Evolutionary conservation across 2,888 invertebrate genomes (phyloP), one percentile per base, ranked within the genome.

Genomic region (Heteromurus nitidus): DNA sequence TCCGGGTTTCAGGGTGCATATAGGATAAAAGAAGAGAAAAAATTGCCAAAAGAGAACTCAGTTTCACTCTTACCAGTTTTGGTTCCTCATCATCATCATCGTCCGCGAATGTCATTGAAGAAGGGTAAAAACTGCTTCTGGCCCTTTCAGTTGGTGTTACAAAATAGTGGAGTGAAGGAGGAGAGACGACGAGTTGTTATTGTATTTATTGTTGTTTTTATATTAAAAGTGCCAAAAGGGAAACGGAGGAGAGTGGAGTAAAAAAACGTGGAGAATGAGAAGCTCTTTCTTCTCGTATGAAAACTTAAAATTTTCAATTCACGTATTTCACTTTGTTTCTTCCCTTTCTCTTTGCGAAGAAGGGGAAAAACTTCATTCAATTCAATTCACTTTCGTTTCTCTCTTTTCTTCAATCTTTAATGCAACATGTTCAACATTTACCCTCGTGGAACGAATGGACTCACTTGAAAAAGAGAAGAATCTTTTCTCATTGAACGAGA

Each of bases 41-140:
- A 55, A 55, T 7, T 2, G 22, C 13, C 5, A 58, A 16, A 70
- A 70, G 50, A 55, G 58, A 18, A 67, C n/a, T n/a, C n/a, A n/a
- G n/a, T n/a, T n/a, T n/a, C n/a, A n/a, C 50, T 72, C 80, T 80
- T 80, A 80, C 80, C 80, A 80, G 65, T 72, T 80, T 80, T 80
- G 80, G 80, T 80, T 80, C 80, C 80, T 80, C 80, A 2, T 80
- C 80, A 30, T 77, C 77, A 72, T 80, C 80, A 44, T 80, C 80
- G 80, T 80, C 80, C 42, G 42, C 28, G 80, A 80, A 80, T 80
- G 80, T 80, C 80, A 80, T 80, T 80, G 80, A 72, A 72, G 55
- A 70, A 70, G 77, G 69, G 53, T 70, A 65, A 67, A 77, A 77
- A 55, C 31, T 64, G 70, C 70, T 79, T 31, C 77, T 69, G 77